These are phyloP conservation scores for Eulemur mongoz DNA, from an alignment of 2,797 vertebrate species.

Conservation along the genomic window DNA sequence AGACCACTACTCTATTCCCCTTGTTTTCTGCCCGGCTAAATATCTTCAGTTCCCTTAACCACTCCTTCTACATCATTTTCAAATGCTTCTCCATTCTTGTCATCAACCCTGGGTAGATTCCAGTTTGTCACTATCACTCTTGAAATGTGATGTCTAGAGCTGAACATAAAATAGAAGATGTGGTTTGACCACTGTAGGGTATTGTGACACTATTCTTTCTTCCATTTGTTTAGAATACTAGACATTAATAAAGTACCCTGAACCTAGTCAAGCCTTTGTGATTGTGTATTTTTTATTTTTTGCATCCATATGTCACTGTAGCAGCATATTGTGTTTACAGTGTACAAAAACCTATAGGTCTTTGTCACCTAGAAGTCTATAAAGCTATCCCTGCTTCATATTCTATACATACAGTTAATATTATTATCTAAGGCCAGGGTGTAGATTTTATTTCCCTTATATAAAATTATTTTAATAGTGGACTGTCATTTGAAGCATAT, in stretches of 20 bases:
- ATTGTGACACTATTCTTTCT: not conserved
- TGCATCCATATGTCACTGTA: not conserved
- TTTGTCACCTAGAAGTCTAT: not conserved
- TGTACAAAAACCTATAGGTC: not conserved
- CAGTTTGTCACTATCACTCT: constrained; percentile 32
- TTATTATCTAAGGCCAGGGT: not conserved
- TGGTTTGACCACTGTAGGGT: not conserved
- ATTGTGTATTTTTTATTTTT: not conserved
- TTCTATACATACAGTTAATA: not conserved
- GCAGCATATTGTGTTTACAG: not conserved
- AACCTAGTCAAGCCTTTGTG: not conserved
- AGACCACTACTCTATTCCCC: not conserved
- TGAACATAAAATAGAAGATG: constrained; percentile 5
- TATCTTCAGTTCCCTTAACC: not conserved
- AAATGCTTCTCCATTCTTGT: constrained; percentile 32
- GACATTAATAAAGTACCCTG: not conserved
- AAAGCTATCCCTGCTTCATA: not conserved
- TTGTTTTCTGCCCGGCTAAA: not conserved
- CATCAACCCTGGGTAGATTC: not conserved
- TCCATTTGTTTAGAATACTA: not conserved
- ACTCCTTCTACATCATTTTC: constrained; percentile 3
- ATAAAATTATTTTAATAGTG: not conserved
- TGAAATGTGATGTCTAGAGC: not conserved
- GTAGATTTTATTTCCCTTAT: not conserved
- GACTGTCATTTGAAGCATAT: not conserved